Percentiles rank a stretch among this genome's conserved stretches.
Evolutionary conservation across 2,888 invertebrate species (phyloP).

Genomic region (Coelinius sp.): DNA sequence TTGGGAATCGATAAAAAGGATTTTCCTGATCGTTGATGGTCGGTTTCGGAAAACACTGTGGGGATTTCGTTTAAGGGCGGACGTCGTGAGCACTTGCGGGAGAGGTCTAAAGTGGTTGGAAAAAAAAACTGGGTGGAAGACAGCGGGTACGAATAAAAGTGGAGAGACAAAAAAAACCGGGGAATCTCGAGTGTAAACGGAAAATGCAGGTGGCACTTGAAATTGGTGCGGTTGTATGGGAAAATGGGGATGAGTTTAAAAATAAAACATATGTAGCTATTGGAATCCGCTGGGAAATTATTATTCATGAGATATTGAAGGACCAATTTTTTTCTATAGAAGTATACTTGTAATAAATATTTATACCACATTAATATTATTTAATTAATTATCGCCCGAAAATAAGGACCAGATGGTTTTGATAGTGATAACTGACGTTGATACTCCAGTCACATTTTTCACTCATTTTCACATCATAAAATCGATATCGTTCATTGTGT

Average conservation of each 20-base stretch:
- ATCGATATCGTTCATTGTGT: neutral
- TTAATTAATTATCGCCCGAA: neutral
- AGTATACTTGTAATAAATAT: neutral
- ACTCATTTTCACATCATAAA: neutral
- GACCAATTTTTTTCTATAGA: neutral
- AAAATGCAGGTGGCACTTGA: conserved; percentile 18
- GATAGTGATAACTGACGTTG: too few species aligned
- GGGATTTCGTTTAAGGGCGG: conserved; percentile 29
- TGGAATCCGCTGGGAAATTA: neutral
- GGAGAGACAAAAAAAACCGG: neutral
- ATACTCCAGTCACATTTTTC: neutral
- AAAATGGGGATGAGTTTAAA: neutral
- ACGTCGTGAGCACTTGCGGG: conserved; percentile 16
- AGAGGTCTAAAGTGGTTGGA: conserved; percentile 1
- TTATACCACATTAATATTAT: too few species aligned
- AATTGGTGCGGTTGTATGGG: conserved; percentile 33
- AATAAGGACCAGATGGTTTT: neutral
- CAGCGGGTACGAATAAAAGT: neutral
- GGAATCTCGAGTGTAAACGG: conserved; percentile 11
- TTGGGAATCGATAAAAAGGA: conserved; percentile 24
- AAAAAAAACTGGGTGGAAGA: neutral
- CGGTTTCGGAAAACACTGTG: conserved; percentile 23
- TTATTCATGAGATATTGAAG: neutral
- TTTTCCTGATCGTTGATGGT: conserved; percentile 21
- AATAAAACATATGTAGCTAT: conserved; percentile 3